A percentile compares a stretch with the other conserved stretches of the same genome.
Conservation (phyloP, 2,113 vertebrate genomes). For the Sapayoa aenigma region DNA sequence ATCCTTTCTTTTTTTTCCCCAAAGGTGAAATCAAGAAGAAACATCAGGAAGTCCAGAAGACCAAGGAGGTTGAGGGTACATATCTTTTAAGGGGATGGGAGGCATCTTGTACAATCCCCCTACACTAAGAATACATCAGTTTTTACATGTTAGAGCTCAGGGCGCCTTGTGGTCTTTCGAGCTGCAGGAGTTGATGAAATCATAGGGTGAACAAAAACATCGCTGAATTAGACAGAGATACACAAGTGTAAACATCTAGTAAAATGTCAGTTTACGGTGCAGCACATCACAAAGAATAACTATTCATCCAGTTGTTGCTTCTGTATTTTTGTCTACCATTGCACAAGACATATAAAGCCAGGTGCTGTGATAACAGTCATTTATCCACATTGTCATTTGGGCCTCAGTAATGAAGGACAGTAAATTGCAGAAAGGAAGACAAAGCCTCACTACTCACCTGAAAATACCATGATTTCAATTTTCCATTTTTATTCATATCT, state of each 20-base stretch:
- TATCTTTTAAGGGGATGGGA: background rate
- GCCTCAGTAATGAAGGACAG: background rate
- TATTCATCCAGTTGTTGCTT: background rate
- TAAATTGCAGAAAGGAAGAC: background rate
- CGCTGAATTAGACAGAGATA: background rate
- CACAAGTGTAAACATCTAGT: background rate
- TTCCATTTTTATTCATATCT: background rate
- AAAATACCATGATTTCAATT: background rate
- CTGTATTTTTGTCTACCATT: slow-evolving; percentile 18
- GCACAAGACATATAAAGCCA: background rate
- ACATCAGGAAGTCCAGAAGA: background rate
- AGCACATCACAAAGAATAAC: background rate
- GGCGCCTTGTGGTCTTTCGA: background rate
- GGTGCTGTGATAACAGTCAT: background rate
- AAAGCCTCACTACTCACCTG: background rate
- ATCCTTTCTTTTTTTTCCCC: background rate
- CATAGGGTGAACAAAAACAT: background rate
- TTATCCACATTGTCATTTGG: background rate
- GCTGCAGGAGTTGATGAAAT: background rate
- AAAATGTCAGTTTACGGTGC: background rate
- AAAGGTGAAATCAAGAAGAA: background rate
- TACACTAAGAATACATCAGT: background rate
- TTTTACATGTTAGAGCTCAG: background rate
- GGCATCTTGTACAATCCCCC: background rate
- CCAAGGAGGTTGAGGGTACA: background rate